These are phyloP conservation scores for Gavia stellata DNA, from an alignment of 2,113 vertebrate genomes.

Conservation along the genomic window DNA sequence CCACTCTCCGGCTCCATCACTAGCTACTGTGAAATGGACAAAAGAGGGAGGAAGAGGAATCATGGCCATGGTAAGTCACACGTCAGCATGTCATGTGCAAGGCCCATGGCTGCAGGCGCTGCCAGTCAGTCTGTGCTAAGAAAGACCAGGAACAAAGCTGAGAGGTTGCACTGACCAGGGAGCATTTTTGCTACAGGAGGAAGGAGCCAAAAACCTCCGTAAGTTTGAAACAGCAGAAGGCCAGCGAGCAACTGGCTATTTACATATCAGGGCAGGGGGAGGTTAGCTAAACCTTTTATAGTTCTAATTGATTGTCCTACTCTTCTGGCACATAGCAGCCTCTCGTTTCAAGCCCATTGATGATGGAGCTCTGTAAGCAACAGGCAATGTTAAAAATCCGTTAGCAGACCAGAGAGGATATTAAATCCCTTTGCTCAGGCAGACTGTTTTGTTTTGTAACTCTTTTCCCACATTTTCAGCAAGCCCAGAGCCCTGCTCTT, in stretches of 20 bases:
- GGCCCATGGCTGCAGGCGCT: neutral
- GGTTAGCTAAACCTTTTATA: neutral
- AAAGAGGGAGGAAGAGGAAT: neutral
- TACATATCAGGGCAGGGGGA: neutral
- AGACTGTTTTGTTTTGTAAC: neutral
- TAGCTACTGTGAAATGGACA: neutral
- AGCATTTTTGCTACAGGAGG: neutral
- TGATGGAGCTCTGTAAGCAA: neutral
- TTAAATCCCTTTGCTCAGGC: neutral
- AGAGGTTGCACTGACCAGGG: accelerated
- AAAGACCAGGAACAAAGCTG: neutral
- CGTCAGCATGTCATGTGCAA: accelerated
- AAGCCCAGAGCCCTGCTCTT: neutral
- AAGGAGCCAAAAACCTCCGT: neutral
- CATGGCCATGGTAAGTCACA: neutral
- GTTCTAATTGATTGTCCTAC: neutral
- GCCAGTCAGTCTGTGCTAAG: neutral
- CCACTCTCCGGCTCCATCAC: neutral
- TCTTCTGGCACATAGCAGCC: neutral
- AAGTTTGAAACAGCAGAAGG: neutral
- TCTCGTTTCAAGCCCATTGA: neutral
- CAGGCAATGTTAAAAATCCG: neutral
- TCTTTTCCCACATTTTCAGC: neutral
- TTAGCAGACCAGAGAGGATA: neutral
- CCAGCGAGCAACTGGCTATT: neutral